Base-by-base conservation (phyloP, 2,888 invertebrate species). In the Papilio gigon region DNA sequence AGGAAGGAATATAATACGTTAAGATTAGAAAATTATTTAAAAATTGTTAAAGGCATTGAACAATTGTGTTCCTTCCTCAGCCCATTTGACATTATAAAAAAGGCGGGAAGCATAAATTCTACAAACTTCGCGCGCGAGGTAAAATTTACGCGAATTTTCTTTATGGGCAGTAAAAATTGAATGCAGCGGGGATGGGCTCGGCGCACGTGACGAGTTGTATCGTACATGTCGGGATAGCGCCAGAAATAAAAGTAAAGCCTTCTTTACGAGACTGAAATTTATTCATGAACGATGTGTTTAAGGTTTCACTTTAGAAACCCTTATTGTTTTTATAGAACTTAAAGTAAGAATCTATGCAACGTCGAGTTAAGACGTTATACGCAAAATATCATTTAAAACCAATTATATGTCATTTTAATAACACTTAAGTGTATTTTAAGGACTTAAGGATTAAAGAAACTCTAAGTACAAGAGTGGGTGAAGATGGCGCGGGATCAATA, bases 121-220 rank as follows among this genome's bases (percentile, higher is more conserved):
- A 73, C 44, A 79, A 82, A 79, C 79, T 75, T 77, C 77, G 70
- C 74, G 73, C 33, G 74, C 73, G 74, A 74, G 78, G 80, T 83
- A 84, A 85, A 86, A 85, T 81, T 81, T 80, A 78, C 77, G 76
- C 75, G 76, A 77, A 81, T 82, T 81, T 85, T 84, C 81, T 87
- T 87, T 84, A 87, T 80, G 80, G 79, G 74, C 82, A 79, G 83
- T 86, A 85, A 86, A 85, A 82, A 76, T 77, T 75, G 80, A 79
- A 79, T 80, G 80, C 77, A 77, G 78, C 80, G 80, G 81, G 80
- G 82, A 84, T 81, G 79, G 78, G 75, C 75, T 76, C 74, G 71
- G 74, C 72, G 76, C 72, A 73, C 73, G 74, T 77, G 76, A 74
- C 71, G 65, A 71, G 71, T 75, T 71, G 71, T 71, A n/a, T 53